Evolutionary conservation across 2,113 vertebrate species (phyloP).

Genomic region (Gorilla gorilla): DNA sequence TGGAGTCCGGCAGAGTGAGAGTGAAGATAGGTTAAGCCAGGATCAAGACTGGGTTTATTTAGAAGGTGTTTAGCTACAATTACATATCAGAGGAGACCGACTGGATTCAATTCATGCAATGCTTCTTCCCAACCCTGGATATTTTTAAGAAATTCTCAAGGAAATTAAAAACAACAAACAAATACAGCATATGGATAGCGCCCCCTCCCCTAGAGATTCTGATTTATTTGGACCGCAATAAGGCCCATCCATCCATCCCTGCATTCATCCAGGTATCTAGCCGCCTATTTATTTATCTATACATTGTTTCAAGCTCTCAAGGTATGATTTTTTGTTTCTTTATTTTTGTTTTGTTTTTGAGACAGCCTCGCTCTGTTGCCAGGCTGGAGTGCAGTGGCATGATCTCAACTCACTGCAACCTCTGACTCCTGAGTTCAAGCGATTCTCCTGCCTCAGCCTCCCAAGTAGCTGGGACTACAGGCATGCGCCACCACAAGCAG

Average conservation of each 20-base stretch:
- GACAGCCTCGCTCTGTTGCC: too few species aligned
- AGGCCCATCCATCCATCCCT: not conserved
- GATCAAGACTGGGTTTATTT: not conserved
- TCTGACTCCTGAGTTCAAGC: too few species aligned
- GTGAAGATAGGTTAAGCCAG: not conserved
- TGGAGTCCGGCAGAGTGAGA: not conserved
- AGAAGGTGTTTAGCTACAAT: not conserved
- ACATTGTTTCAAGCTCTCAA: not conserved
- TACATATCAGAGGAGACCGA: not conserved
- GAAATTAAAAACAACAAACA: not conserved
- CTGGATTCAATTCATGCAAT: not conserved
- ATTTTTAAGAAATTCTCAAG: not conserved
- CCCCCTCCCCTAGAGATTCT: not conserved
- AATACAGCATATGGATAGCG: not conserved
- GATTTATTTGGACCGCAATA: not conserved
- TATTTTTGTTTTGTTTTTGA: too few species aligned
- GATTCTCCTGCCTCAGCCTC: too few species aligned
- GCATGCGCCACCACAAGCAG: accelerated
- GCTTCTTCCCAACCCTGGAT: not conserved
- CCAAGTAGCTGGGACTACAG: too few species aligned
- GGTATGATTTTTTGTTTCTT: not conserved
- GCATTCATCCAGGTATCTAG: not conserved
- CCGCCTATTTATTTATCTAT: not conserved
- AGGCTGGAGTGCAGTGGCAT: too few species aligned
- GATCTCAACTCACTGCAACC: too few species aligned